Base-by-base conservation (phyloP, 2,888 invertebrate genomes). In the Tenthredo scrophulariae region DNA sequence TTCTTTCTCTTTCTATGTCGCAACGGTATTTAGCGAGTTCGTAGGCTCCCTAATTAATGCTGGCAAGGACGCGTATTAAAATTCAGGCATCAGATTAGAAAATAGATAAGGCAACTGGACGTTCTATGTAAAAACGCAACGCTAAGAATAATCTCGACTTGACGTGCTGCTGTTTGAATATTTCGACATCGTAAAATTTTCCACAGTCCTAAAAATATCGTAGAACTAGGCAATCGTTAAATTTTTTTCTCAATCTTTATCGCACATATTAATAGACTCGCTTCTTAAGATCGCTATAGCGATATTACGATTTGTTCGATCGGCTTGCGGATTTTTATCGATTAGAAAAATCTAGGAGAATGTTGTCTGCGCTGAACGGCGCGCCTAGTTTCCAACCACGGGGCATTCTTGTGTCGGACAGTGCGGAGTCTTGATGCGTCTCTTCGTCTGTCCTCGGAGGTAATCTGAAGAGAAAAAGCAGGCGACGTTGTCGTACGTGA, bases 261-360 rank as follows among this genome's bases (percentile, higher is more conserved):
- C n/a, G 54, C 22, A 29, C 18, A 50, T 33, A n/a, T 33, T 10
- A 80, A 77, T 54, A 15, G 1, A n/a, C 77, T 29, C 70, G 33
- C 5, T 50, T 50, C 29, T 50, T n/a, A 33, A 18, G 80, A 80
- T 67, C 46, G 26, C 18, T 50, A 9, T 70, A 50, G 67, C 83
- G 70, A 67, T 83, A 67, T 46, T 26, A 26, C 83, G 83, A 83
- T 83, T 83, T 83, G 83, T 83, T 83, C 83, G 83, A 67, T 46
- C 67, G 29, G 33, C 40, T 83, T 43, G 83, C 37, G 43, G 67
- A 83, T 83, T 67, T 83, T 83, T 67, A 83, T 46, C 46, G 83
- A 70, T 88, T 88, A 88, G 88, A 91, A 91, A 91, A 90, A 90
- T 91, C 88, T 83, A 83, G 40, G 87, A 89, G 91, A 91, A 91